Percentiles rank a stretch among this genome's conserved stretches.
Evolutionary conservation across 2,888 invertebrate genomes (phyloP).

Genomic region (Xanthia togata): DNA sequence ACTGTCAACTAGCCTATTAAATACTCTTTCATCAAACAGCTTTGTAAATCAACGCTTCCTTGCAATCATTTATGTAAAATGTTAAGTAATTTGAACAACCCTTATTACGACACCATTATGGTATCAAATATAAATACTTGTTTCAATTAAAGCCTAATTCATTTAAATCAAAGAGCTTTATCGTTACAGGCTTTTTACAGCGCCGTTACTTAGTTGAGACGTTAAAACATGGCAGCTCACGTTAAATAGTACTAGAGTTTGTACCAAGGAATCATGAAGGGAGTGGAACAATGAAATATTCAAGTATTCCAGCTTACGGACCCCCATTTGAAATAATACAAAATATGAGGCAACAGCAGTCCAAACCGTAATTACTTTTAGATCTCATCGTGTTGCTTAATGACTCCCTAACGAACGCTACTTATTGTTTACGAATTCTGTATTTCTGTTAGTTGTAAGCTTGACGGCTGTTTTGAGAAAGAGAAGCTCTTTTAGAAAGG

Average conservation of each 20-base stretch:
- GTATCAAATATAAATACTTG: slow-evolving; percentile 42
- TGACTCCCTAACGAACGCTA: slow-evolving; percentile 59
- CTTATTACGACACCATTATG: slow-evolving; percentile 18
- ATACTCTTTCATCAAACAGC: slow-evolving; percentile 1
- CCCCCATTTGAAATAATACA: slow-evolving; percentile 54
- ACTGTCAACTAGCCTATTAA: background rate
- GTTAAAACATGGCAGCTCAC: slow-evolving; percentile 68
- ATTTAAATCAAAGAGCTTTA: slow-evolving; percentile 15
- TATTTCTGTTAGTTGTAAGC: slow-evolving; percentile 35
- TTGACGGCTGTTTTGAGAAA: slow-evolving; percentile 24
- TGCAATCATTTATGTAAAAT: slow-evolving; percentile 14
- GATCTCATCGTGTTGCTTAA: slow-evolving; percentile 59
- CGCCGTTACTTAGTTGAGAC: slow-evolving; percentile 42
- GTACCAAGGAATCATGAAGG: slow-evolving; percentile 76
- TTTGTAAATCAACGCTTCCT: slow-evolving; percentile 7
- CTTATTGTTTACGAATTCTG: slow-evolving; percentile 51
- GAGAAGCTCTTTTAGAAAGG: slow-evolving; percentile 21
- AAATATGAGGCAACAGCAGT: slow-evolving; percentile 55
- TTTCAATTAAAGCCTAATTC: slow-evolving; percentile 41
- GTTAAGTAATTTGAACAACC: slow-evolving; percentile 8
- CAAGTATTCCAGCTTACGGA: slow-evolving; percentile 58
- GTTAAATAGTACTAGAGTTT: no score
- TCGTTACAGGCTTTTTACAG: slow-evolving; percentile 44
- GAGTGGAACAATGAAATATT: slow-evolving; percentile 76
- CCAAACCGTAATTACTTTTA: slow-evolving; percentile 62